phyloP scores from a whole-genome alignment of 35 echinoderm and acorn worm genomes.

The Acanthaster planci region DNA sequence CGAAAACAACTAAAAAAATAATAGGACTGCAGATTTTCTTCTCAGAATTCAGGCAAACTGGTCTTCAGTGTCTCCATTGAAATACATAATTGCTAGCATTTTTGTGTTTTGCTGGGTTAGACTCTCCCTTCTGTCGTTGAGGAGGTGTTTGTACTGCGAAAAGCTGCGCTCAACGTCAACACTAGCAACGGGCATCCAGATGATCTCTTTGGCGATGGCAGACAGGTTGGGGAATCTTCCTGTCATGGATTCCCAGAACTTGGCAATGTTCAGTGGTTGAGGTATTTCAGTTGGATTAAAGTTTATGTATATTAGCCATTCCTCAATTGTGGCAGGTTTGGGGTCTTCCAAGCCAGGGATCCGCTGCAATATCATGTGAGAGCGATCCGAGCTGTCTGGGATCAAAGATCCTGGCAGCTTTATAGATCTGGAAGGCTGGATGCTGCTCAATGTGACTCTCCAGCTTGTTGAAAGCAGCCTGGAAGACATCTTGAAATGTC shows the following conservation, averaged over 20 bases:
- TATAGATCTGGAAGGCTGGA: constrained; percentile 46
- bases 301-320: constrained; percentile 58
- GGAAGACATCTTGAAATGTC: constrained; percentile 53
- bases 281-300: constrained; percentile 40
- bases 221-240: constrained; percentile 40
- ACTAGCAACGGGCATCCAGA: constrained; percentile 70
- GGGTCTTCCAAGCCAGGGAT: constrained; percentile 37
- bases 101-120: constrained; percentile 55
- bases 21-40: no score
- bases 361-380: constrained; percentile 35
- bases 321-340: constrained; percentile 16
- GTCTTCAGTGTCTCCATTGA: constrained; percentile 54
- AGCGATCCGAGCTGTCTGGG: constrained; percentile 45
- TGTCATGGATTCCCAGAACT: constrained; percentile 44
- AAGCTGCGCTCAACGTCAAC: constrained; percentile 62
- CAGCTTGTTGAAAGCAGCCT: constrained; percentile 43
- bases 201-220: constrained; percentile 41
- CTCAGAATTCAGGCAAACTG: constrained; percentile 38
- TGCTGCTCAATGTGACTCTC: constrained; percentile 36
- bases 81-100: constrained; percentile 64
- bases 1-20: no score
- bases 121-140: constrained; percentile 55
- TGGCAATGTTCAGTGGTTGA: constrained; percentile 35
- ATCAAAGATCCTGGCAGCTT: constrained; percentile 63
- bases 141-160: constrained; percentile 70